Base-by-base conservation (phyloP, 2,797 vertebrate genomes). In the Sebastes alutus region DNA sequence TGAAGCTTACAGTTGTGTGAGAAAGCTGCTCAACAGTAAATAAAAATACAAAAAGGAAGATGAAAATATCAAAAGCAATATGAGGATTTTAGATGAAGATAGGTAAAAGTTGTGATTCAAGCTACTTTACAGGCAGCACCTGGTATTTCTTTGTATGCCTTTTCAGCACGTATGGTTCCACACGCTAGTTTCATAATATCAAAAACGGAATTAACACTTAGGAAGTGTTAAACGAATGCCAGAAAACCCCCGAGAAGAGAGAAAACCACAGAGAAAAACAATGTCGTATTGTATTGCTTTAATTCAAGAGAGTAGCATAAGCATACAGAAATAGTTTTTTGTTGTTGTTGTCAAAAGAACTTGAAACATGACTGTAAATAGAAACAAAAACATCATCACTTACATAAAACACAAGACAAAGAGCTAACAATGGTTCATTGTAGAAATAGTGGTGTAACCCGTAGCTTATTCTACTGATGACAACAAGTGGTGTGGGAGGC, bases 391-490 rank as follows among this genome's bases (percentile, higher is more conserved):
- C 10, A 52, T 7, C 22, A 67, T n/a, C 20, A 20, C 4, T 35
- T n/a, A 30, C 8, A 42, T 35, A 16, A 61, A 56, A 56, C 54
- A 56, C 22, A 68, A 74, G 4, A 2, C 5, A 7, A 56, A 29
- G 14, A 35, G 18, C 0, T 42, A 27, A 27, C 61, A 66, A 20
- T 38, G 14, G 30, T 58, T 59, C 13, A 30, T 7, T 65, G 60
- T 63, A 61, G 33, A 46, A 84, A 78, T 18, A 63, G 25, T 63
- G n/a, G 54, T 12, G n/a, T 65, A 5, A 23, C 54, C 58, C 23
- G 11, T 84, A 92, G 88, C 84, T 89, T 88, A 90, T 89, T 75
- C 30, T 72, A 52, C 77, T 87, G 64, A 80, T 81, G 83, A 84
- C 75, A 75, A 54, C 42, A 54, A 18, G 68, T 78, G 80, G 71